Conservation (phyloP, 2,888 invertebrate species). For the Aricia artaxerxes region DNA sequence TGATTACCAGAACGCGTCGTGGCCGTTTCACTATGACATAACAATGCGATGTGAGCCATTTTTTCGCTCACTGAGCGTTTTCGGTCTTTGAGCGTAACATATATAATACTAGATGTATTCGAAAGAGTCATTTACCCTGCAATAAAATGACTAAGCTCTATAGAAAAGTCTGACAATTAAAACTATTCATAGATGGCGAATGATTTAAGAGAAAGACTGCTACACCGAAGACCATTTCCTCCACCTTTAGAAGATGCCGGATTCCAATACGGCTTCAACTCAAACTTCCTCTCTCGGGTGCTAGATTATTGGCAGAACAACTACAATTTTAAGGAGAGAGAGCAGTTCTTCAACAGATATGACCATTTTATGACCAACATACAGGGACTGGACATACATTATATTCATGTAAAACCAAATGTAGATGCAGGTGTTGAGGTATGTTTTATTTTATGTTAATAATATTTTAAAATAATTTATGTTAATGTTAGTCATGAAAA, state of each 20-base stretch:
- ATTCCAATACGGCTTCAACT: constrained; percentile 91
- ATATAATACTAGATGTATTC: no score
- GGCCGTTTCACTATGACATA: no score
- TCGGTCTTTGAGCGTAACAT: no score
- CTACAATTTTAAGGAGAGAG: constrained; percentile 84
- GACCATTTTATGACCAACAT: constrained; percentile 88
- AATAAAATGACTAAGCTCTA: background rate
- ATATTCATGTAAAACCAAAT: constrained; percentile 83
- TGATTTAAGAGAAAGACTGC: constrained; percentile 79
- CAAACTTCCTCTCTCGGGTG: constrained; percentile 83
- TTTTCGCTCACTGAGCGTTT: no score
- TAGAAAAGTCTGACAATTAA: background rate
- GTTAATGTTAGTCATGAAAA: background rate
- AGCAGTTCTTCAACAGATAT: constrained; percentile 85
- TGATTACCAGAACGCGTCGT: no score
- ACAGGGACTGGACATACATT: constrained; percentile 87
- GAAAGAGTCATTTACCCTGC: no score
- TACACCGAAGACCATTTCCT: constrained; percentile 65
- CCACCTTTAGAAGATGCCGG: constrained; percentile 83
- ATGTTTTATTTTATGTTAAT: background rate
- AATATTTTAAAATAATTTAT: background rate
- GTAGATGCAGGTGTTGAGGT: constrained; percentile 52
- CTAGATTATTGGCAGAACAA: constrained; percentile 89
- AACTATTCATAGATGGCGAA: constrained; percentile 62
- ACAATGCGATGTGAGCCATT: no score